Evolutionary conservation across 2,797 vertebrate species (phyloP).

Genomic region (Hephaestus fuliginosus): DNA sequence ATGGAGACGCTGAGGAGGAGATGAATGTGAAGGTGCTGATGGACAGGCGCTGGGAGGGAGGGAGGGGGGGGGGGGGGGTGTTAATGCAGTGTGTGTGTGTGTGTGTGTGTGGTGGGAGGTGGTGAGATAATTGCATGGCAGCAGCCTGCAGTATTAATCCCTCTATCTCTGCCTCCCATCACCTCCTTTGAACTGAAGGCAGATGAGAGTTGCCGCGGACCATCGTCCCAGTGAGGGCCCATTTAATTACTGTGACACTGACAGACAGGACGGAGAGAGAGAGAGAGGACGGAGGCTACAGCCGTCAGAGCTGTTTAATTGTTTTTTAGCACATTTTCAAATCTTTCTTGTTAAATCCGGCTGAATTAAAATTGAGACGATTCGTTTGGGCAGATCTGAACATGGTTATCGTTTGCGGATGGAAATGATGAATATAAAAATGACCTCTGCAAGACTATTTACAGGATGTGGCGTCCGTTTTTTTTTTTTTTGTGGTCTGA

Average conservation of each 20-base stretch:
- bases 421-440: too few species aligned
- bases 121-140: conserved; percentile 56
- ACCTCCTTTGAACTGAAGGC: conserved; percentile 62
- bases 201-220: conserved; percentile 51
- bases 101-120: conserved; percentile 17
- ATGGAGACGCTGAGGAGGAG: conserved; percentile 9
- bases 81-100: conserved; percentile 23
- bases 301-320: background rate
- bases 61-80: conserved; percentile 25
- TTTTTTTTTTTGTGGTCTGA: background rate
- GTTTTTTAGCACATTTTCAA: background rate
- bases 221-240: conserved; percentile 30
- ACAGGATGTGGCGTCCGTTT: background rate
- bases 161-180: conserved; percentile 50
- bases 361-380: too few species aligned
- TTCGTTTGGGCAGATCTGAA: background rate
- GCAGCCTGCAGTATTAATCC: conserved; percentile 61
- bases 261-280: background rate
- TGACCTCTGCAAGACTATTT: background rate
- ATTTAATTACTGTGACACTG: conserved; percentile 61
- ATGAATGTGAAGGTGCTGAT: conserved; percentile 46
- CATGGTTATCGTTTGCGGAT: too few species aligned
- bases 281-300: background rate
- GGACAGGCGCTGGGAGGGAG: conserved; percentile 5
- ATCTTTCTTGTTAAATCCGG: background rate